Evolutionary conservation across 2,888 invertebrate genomes (phyloP).

Genomic region (Crematogaster levior): DNA sequence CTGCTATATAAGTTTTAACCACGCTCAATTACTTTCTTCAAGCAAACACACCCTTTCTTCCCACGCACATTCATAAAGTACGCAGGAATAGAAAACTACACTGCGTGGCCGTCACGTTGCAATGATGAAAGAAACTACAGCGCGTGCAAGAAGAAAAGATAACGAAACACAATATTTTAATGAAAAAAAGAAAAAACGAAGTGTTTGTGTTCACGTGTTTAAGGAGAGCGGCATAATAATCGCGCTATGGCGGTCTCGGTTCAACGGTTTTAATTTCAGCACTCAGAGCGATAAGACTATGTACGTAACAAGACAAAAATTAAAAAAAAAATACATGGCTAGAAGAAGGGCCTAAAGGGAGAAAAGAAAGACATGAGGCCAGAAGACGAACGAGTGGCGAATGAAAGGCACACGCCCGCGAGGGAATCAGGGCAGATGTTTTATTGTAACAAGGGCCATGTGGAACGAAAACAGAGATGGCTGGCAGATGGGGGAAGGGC

Average conservation of each 20-base stretch:
- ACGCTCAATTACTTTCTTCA: not conserved
- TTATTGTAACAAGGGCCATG: slow-evolving; percentile 80
- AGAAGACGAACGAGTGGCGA: slow-evolving; percentile 72
- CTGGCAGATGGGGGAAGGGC: slow-evolving; percentile 68
- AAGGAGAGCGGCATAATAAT: slow-evolving; percentile 63
- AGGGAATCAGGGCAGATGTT: slow-evolving; percentile 78
- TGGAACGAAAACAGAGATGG: slow-evolving; percentile 58
- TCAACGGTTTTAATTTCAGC: slow-evolving; percentile 73
- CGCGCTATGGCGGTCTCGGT: slow-evolving; percentile 70
- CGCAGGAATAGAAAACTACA: not conserved
- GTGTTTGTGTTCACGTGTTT: slow-evolving; percentile 54
- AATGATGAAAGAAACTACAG: slow-evolving; percentile 18
- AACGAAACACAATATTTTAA: slow-evolving; percentile 9
- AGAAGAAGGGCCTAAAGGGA: slow-evolving; percentile 39
- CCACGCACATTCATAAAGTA: not conserved
- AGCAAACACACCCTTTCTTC: not conserved
- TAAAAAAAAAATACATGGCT: slow-evolving; percentile 57
- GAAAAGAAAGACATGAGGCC: slow-evolving; percentile 18
- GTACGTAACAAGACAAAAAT: slow-evolving; percentile 72
- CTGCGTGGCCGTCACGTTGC: not conserved
- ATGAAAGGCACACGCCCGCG: slow-evolving; percentile 77
- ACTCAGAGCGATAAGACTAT: slow-evolving; percentile 62
- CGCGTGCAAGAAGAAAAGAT: slow-evolving; percentile 36
- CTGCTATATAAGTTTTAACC: not conserved
- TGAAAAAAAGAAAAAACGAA: slow-evolving; percentile 53